A percentile compares a stretch with the other conserved stretches of the same genome.
Evolutionary conservation across 1,140 invertebrate species (phyloP).

Genomic region (Pristionchus pacificus): DNA sequence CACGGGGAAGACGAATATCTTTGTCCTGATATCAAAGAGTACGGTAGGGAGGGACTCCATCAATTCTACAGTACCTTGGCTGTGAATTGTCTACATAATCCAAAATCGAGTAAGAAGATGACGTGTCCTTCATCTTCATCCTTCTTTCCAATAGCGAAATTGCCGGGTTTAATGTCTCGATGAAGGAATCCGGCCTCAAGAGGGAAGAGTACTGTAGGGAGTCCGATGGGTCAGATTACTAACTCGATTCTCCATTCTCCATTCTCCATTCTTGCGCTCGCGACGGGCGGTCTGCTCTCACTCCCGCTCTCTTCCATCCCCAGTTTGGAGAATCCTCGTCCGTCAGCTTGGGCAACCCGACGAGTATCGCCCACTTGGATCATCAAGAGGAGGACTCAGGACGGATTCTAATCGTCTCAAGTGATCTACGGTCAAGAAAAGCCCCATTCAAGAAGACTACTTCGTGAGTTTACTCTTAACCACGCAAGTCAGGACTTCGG

Average conservation of each 20-base stretch:
- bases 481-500: no score
- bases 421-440: conserved; percentile 1
- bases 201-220: not conserved
- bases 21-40: not conserved
- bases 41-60: not conserved
- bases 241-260: no score
- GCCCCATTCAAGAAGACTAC: no score
- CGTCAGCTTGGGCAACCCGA: conserved; percentile 34
- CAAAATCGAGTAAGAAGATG: conserved; percentile 23
- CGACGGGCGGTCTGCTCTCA: no score
- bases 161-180: not conserved
- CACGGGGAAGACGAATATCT: not conserved
- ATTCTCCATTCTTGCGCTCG: no score
- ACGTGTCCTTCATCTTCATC: conserved; percentile 5
- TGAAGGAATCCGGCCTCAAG: not conserved
- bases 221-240: no score
- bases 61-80: not conserved
- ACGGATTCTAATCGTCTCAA: not conserved
- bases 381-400: conserved; percentile 16
- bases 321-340: no score
- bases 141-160: not conserved
- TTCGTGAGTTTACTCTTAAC: no score
- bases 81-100: conserved; percentile 16
- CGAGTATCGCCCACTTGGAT: conserved; percentile 28
- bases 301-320: no score